Conservation (phyloP, 2,888 invertebrate genomes). For the Apamea anceps region DNA sequence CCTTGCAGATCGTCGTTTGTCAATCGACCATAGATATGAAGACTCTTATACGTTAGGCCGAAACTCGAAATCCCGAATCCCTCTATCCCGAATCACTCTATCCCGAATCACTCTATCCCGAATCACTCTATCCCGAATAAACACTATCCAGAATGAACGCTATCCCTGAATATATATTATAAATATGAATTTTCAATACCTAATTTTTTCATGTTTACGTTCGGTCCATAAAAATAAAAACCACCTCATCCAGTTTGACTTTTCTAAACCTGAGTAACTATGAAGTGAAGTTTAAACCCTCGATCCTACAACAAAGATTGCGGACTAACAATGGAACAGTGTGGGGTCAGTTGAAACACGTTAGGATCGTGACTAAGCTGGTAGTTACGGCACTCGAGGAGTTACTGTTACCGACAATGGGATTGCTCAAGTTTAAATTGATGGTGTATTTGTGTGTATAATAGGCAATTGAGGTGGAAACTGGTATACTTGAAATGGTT, state of each 20-base stretch:
- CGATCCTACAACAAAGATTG: constrained; percentile 30
- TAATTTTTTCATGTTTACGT: background rate
- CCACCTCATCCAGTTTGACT: constrained; percentile 17
- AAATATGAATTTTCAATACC: background rate
- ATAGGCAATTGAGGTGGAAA: constrained; percentile 22
- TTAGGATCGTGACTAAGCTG: constrained; percentile 60
- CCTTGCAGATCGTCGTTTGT: background rate
- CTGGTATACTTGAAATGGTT: background rate
- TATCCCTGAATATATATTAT: no score
- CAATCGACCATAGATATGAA: background rate
- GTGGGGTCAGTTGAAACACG: constrained; percentile 50
- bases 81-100: no score
- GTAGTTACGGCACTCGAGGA: constrained; percentile 50
- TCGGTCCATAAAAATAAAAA: background rate
- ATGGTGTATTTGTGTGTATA: constrained; percentile 32
- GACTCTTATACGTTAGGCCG: no score
- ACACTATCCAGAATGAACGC: no score
- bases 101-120: no score
- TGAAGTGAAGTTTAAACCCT: constrained; percentile 57
- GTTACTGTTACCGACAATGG: constrained; percentile 40
- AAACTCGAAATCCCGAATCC: no score
- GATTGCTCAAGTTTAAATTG: constrained; percentile 48
- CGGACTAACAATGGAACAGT: constrained; percentile 48
- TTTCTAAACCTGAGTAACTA: constrained; percentile 23
- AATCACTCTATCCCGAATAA: no score